These are phyloP conservation scores for Coendou prehensilis DNA, from an alignment of 2,797 vertebrate species.

Conservation along the genomic window DNA sequence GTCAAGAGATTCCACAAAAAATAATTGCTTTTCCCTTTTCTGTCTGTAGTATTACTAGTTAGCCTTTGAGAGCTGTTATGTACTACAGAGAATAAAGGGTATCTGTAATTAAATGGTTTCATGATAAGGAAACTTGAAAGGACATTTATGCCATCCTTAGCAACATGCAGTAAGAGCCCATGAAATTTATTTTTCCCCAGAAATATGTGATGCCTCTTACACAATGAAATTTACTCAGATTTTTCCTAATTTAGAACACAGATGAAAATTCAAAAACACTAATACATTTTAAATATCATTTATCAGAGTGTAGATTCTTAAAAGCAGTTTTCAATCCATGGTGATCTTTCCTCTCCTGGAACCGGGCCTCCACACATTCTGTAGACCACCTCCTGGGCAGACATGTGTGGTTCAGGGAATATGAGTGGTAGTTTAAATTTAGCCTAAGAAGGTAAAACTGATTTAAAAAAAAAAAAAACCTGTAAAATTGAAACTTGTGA, in stretches of 20 bases:
- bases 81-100: conserved; percentile 14
- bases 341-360: neutral
- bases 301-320: conserved; percentile 3
- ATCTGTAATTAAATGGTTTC: conserved; percentile 14
- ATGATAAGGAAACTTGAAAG: conserved; percentile 59
- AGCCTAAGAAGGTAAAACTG: no score
- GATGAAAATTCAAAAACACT: neutral
- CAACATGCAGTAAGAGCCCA: neutral
- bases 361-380: no score
- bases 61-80: conserved; percentile 11
- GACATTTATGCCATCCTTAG: conserved; percentile 6
- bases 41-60: neutral
- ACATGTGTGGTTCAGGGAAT: no score
- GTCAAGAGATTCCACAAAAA: no score
- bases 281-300: neutral
- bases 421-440: no score
- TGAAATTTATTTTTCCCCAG: neutral
- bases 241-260: neutral
- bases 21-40: neutral
- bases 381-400: no score
- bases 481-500: no score
- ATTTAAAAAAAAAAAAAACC: no score
- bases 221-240: neutral
- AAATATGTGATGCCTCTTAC: neutral
- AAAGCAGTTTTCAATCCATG: neutral